Percentiles rank a stretch among this genome's conserved stretches.
phyloP scores from a whole-genome alignment of 2,113 vertebrate genomes.

The Callopanchax toddi region DNA sequence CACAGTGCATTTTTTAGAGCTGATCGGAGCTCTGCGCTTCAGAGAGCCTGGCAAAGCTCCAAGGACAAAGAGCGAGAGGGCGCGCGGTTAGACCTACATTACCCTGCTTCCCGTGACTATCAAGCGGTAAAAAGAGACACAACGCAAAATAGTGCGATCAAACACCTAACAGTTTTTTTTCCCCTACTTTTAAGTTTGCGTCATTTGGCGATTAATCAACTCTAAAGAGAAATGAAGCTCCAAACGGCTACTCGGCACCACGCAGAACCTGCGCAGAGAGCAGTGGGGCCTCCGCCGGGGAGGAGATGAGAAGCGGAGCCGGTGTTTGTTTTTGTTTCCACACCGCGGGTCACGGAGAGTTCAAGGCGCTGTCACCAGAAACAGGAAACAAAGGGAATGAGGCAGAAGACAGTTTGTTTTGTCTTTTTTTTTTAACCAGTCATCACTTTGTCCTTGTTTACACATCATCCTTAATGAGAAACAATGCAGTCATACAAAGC shows the following conservation, averaged over 20 bases:
- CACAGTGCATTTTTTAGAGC: conserved; percentile 63
- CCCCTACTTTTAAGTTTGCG: background rate
- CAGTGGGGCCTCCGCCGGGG: conserved; percentile 36
- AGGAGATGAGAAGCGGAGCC: conserved; percentile 87
- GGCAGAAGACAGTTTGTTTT: conserved; percentile 8
- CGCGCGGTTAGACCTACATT: conserved; percentile 28
- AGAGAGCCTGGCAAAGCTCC: conserved; percentile 70
- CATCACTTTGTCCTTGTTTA: background rate
- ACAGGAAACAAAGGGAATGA: conserved; percentile 35
- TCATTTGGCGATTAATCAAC: conserved; percentile 16
- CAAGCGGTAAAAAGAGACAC: background rate
- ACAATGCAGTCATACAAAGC: conserved; percentile 8
- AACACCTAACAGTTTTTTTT: background rate
- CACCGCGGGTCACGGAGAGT: conserved; percentile 86
- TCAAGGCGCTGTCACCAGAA: conserved; percentile 75
- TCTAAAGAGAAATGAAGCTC: conserved; percentile 3
- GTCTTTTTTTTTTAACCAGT: background rate
- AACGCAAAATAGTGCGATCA: too few relatives aligned
- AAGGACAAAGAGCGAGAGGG: conserved; percentile 67
- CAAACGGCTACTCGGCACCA: background rate
- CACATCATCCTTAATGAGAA: background rate
- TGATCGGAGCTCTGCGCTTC: conserved; percentile 71
- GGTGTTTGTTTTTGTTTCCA: conserved; percentile 83
- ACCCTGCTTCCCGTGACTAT: background rate
- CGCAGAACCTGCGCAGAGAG: conserved; percentile 7